Evolutionary conservation across 2,113 vertebrate species (phyloP), one percentile per base, ranked within the genome.

Genomic region (Syngnathoides biaculeatus): DNA sequence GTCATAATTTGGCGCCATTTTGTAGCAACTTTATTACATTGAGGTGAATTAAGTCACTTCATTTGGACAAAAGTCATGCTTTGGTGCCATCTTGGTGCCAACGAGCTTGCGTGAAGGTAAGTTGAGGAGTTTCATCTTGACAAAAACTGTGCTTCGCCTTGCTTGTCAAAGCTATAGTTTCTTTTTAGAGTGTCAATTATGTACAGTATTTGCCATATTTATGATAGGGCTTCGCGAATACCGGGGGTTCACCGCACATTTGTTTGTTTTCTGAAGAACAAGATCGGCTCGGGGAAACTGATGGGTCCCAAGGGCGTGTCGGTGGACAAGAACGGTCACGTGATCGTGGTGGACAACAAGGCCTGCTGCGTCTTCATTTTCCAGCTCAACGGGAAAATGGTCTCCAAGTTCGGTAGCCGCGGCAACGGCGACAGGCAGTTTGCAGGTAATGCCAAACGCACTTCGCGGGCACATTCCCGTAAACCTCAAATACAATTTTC

Each of bases 241-340:
- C 8, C n/a, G 19, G 9, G 47, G 47, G 15, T 6, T 30, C 13
- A 1, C 55, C 14, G 13, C 17, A 27, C 30, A 26, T 47, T 4
- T 2, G 5, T 35, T 35, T 60, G 39, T 12, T 38, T 3, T 75
- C 62, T 80, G 1, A 15, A 99, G 97, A 92, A 91, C 67, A 99
- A 98, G 89, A 94, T 99, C 5, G 96, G 97, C 72, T 96, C 95
- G 0, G 97, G 97, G 78, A 99, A 98, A 85, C 90, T 99, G 79
- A 95, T 99, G 97, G 97, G 97, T 38, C 97, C 97, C 27, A 99
- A 99, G 86, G 97, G 97, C 2, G 95, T 99, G 67, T 95, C 96
- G 0, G 96, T 98, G 84, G 95, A 99, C 90, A 93, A 93, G 42
- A 98, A 98, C 0, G 96, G 96, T 22, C 96, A 99, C 91, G 91